Percentiles rank a stretch among this genome's conserved stretches.
Evolutionary conservation across 2,888 invertebrate species (phyloP).

Genomic region (Ormyrus rosae): DNA sequence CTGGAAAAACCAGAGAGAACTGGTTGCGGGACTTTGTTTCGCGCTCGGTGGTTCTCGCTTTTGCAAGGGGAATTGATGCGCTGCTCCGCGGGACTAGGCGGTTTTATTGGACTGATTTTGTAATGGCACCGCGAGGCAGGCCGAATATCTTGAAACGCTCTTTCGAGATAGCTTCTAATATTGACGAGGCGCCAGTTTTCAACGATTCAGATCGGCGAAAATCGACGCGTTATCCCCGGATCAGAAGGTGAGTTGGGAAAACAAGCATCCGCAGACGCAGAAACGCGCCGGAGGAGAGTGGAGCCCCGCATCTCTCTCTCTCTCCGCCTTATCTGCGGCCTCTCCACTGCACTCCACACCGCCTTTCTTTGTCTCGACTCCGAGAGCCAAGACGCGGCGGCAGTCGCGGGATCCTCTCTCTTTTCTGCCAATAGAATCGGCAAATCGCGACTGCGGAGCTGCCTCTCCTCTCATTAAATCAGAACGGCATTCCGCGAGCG

Average conservation of each 20-base stretch:
- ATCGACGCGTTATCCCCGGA: too few species aligned
- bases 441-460: constrained; percentile 31
- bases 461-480: constrained; percentile 72
- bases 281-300: constrained; percentile 9
- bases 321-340: constrained; percentile 6
- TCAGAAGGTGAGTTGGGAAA: background rate
- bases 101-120: too few species aligned
- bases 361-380: constrained; percentile 46
- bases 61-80: too few species aligned
- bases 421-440: constrained; percentile 45
- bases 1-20: background rate
- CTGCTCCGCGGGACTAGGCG: too few species aligned
- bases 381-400: background rate
- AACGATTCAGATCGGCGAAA: too few species aligned
- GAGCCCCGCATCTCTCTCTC: constrained; percentile 29
- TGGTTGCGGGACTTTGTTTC: background rate
- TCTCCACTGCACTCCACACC: background rate
- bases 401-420: background rate
- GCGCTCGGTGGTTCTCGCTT: background rate
- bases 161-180: too few species aligned
- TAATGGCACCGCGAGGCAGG: too few species aligned
- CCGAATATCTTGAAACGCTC: too few species aligned
- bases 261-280: constrained; percentile 15
- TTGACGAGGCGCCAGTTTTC: too few species aligned
- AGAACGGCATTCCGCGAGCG: constrained; percentile 75